phyloP scores from a whole-genome alignment of 2,113 vertebrate species.

The Tor tambroides region DNA sequence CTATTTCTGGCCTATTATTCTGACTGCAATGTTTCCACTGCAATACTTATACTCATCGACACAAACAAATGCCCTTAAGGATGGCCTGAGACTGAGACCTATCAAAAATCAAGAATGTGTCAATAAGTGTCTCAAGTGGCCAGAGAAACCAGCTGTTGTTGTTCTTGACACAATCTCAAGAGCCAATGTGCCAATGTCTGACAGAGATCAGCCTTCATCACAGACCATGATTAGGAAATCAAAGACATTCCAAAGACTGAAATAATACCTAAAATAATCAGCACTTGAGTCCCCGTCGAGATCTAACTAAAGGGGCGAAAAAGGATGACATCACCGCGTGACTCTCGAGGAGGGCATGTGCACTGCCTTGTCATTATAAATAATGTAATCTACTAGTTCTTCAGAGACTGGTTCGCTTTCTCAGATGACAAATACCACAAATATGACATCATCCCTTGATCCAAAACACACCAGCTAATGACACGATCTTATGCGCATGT shows the following conservation, averaged over 20 bases:
- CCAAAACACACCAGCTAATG: slow-evolving; percentile 21
- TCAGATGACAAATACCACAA: slow-evolving; percentile 22
- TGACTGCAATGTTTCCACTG: slow-evolving; percentile 58
- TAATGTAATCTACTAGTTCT: slow-evolving; percentile 31
- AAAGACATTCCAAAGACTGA: slow-evolving; percentile 55
- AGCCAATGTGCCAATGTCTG: too few species aligned
- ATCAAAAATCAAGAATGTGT: slow-evolving; percentile 61
- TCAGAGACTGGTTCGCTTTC: not conserved
- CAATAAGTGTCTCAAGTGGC: slow-evolving; percentile 35
- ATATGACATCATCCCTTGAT: slow-evolving; percentile 44
- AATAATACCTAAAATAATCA: slow-evolving; percentile 49
- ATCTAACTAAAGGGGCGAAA: slow-evolving; percentile 23
- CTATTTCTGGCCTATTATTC: slow-evolving; percentile 57
- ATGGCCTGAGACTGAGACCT: slow-evolving; percentile 41
- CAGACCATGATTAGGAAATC: slow-evolving; percentile 35
- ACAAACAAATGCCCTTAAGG: slow-evolving; percentile 8
- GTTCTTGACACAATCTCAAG: slow-evolving; percentile 1
- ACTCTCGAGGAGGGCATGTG: not conserved
- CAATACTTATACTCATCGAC: slow-evolving; percentile 47
- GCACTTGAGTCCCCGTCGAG: slow-evolving; percentile 30
- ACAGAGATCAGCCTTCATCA: not conserved
- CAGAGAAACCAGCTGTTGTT: slow-evolving; percentile 1
- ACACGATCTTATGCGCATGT: not conserved
- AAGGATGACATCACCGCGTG: slow-evolving; percentile 41
- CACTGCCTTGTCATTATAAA: slow-evolving; percentile 47